Evolutionary conservation across 2,888 invertebrate genomes (phyloP).

Genomic region (Epicampocera succincta): DNA sequence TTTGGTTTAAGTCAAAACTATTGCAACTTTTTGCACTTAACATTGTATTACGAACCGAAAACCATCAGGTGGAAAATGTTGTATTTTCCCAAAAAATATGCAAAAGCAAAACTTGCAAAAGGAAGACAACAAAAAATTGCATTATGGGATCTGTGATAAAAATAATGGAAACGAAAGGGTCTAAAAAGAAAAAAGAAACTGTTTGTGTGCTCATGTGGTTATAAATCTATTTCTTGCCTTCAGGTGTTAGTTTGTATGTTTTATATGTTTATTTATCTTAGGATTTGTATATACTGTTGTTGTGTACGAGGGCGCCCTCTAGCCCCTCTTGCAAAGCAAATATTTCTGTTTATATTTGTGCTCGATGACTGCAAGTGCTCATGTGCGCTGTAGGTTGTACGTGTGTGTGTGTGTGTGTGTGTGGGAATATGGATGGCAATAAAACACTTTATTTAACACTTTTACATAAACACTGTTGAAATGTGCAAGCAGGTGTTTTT

Average conservation of each 20-base stretch:
- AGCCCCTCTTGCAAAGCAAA: neutral
- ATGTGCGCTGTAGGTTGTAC: neutral
- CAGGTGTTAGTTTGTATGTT: slow-evolving; percentile 36
- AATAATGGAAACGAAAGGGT: neutral
- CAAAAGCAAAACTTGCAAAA: no score
- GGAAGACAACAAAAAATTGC: no score
- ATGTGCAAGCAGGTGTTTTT: neutral
- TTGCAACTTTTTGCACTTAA: neutral
- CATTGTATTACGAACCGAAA: slow-evolving; percentile 32
- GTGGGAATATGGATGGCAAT: slow-evolving; percentile 48
- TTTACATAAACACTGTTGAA: slow-evolving; percentile 26
- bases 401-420: neutral
- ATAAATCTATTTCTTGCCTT: slow-evolving; percentile 22
- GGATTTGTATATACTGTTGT: slow-evolving; percentile 59
- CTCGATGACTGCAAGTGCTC: neutral
- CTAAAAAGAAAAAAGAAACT: slow-evolving; percentile 20
- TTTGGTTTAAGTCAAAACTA: neutral
- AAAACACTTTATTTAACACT: slow-evolving; percentile 66
- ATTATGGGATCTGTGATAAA: slow-evolving; percentile 39
- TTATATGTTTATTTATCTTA: slow-evolving; percentile 62
- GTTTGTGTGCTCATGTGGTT: neutral
- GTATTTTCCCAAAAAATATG: neutral
- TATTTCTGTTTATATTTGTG: slow-evolving; percentile 11
- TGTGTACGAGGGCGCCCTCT: neutral
- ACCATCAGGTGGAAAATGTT: neutral